Base-by-base conservation (phyloP, 2,113 vertebrate species). In the Hemichromis elongatus region DNA sequence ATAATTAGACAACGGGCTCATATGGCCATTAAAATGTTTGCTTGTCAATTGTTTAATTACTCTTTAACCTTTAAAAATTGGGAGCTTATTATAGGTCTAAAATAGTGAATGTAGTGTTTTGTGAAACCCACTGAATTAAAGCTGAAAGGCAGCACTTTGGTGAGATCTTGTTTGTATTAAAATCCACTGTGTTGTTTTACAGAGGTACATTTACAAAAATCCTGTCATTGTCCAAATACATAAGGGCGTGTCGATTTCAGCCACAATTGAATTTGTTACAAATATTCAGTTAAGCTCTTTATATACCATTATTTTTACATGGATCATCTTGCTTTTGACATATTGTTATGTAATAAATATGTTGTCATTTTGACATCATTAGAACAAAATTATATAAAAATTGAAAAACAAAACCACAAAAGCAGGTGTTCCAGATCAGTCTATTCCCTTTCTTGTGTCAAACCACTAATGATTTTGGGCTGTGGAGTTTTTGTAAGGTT, bases 11-110 rank as follows among this genome's bases (percentile, higher is more conserved):
- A 59, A 59, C 56, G 33, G 16, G 1, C 28, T 10, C 56, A 61
- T 16, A 19, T 0, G 16, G 30, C 19, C 57, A 61, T 35, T 0
- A 35, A 61, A 61, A 61, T 61, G 30, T 19, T 61, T 61, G 30
- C 3, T 35, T 1, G 30, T 11, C 30, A 61, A 7, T 61, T 61
- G 57, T 61, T 35, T 30, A 35, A n/a, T 11, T n/a, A 35, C 30
- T 61, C 35, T 61, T 61, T 61, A 35, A 35, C 1, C 57, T 61
- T 18, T 61, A 0, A 19, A 35, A 3, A 11, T 7, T 61, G 9
- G 18, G 28, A 61, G 16, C 16, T 19, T 35, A 35, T n/a, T 61
- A 61, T 11, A 0, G 0, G 30, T 61, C 0, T 61, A 11, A 61
- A 61, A 61, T 33, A 7, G 57, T 35, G 30, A 61, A 35, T 35